Conservation (phyloP, 2,888 invertebrate species). For the Leptinotarsa haldemani region DNA sequence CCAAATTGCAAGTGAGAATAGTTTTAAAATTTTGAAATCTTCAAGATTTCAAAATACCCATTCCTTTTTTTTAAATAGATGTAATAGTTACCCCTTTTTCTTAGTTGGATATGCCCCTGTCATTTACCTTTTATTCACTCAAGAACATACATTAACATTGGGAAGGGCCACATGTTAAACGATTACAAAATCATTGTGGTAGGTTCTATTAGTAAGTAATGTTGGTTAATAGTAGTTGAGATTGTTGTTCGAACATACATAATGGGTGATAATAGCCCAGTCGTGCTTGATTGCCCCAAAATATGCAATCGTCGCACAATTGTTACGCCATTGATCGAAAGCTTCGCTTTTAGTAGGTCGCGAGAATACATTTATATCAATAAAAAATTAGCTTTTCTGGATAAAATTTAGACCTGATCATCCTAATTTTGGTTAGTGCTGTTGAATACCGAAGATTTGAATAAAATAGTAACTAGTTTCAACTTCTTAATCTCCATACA, state of each 20-base stretch:
- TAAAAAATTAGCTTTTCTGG: too few species aligned
- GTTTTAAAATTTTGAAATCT: too few species aligned
- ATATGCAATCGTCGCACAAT: conserved; percentile 9
- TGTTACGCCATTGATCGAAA: conserved; percentile 4
- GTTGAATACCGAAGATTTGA: too few species aligned
- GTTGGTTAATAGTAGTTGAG: neutral
- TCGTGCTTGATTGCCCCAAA: conserved; percentile 5
- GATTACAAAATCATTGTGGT: neutral
- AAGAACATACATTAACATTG: neutral
- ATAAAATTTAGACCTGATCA: too few species aligned
- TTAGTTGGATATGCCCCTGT: too few species aligned
- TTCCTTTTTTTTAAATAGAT: too few species aligned
- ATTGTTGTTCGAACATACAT: neutral
- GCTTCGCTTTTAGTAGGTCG: neutral
- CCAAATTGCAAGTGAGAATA: too few species aligned
- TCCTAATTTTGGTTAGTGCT: too few species aligned
- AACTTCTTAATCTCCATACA: too few species aligned
- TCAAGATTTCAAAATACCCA: too few species aligned
- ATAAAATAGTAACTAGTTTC: too few species aligned
- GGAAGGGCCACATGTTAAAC: neutral
- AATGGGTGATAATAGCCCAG: neutral
- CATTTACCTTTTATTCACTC: neutral
- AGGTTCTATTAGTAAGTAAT: neutral
- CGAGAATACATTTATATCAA: neutral
- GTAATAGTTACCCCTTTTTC: too few species aligned